These are phyloP conservation scores for Penelope pileata DNA, from an alignment of 2,113 vertebrate genomes.

Conservation along the genomic window DNA sequence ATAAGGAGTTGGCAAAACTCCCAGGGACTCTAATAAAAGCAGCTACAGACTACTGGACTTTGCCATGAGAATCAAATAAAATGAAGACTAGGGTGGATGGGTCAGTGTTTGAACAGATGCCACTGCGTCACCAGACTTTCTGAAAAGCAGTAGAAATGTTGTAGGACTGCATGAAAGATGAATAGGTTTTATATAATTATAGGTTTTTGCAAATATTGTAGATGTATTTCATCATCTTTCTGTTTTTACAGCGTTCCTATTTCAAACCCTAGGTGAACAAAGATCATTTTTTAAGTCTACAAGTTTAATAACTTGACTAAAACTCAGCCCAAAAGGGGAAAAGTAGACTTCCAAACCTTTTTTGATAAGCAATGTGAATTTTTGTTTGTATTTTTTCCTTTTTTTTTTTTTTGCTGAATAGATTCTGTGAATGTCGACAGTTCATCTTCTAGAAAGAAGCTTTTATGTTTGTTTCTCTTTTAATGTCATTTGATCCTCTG, in stretches of 20 bases:
- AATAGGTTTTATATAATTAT: not conserved
- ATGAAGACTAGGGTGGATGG: not conserved
- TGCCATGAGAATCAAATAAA: not conserved
- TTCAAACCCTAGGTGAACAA: not conserved
- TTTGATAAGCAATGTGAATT: not conserved
- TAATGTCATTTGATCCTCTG: conserved; percentile 24
- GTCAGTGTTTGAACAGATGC: not conserved
- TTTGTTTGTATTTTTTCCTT: not conserved
- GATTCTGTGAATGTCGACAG: conserved; percentile 21
- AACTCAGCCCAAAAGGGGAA: not conserved
- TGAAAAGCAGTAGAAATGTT: not conserved
- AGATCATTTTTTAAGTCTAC: not conserved
- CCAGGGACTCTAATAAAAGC: not conserved
- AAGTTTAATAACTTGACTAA: not conserved
- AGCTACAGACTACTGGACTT: not conserved
- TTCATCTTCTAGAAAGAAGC: not conserved
- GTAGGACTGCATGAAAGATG: not conserved
- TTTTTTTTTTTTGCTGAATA: not conserved
- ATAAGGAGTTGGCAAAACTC: not conserved
- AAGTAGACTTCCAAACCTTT: not conserved
- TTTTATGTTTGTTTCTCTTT: conserved; percentile 30
- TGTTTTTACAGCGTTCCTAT: not conserved
- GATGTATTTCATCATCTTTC: not conserved
- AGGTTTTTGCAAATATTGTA: not conserved
- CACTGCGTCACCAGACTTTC: not conserved